phyloP scores from a whole-genome alignment of 2,888 invertebrate species.

The Hetaerina titia region DNA sequence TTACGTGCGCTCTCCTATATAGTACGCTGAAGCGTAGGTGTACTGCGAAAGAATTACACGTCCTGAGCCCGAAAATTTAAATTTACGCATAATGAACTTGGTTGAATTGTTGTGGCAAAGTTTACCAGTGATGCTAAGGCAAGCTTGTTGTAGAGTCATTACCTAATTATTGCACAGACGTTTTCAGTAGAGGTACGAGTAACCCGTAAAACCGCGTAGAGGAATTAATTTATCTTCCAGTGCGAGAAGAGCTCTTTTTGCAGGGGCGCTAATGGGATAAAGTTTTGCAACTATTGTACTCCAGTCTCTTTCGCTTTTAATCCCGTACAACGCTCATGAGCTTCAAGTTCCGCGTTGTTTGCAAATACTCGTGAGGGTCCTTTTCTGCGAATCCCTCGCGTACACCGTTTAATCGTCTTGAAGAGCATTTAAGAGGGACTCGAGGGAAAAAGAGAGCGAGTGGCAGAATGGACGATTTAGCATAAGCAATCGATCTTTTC shows the following conservation, averaged over 20 bases:
- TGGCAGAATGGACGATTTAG: conserved; percentile 13
- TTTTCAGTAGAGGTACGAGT: background rate
- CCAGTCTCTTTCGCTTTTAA: background rate
- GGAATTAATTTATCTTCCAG: background rate
- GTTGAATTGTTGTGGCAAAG: background rate
- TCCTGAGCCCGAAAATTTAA: background rate
- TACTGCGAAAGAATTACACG: background rate
- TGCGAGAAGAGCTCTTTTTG: background rate
- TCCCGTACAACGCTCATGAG: background rate
- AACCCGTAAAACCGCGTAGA: background rate
- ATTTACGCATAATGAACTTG: background rate
- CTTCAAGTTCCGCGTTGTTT: conserved; percentile 9
- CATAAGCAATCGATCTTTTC: background rate
- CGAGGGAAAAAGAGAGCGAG: background rate
- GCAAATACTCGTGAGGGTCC: conserved; percentile 35
- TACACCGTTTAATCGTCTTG: conserved; percentile 31
- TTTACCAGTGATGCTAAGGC: too few relatives aligned
- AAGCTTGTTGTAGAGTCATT: background rate
- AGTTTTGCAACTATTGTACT: conserved; percentile 39
- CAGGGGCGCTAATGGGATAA: conserved; percentile 2
- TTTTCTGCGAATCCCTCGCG: conserved; percentile 30
- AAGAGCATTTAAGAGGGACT: background rate
- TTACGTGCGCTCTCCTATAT: too few relatives aligned
- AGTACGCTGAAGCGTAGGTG: background rate
- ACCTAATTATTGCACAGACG: background rate